phyloP scores from a whole-genome alignment of 2,888 invertebrate genomes.

The Drosophila borealis region DNA sequence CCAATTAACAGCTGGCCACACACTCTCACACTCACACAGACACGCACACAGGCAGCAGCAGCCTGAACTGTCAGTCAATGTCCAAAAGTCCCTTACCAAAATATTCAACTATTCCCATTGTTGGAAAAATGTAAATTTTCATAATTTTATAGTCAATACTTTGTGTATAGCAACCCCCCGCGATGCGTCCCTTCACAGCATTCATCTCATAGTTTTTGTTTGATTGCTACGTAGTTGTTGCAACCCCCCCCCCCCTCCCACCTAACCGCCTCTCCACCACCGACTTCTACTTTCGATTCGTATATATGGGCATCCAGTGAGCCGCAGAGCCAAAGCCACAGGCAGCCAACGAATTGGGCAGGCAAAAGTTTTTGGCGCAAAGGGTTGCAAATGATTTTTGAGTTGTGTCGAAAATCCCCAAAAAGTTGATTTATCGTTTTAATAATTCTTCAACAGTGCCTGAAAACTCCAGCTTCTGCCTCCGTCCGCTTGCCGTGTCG shows the following conservation, averaged over 20 bases:
- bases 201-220: slow-evolving; percentile 52
- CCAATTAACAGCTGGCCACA: slow-evolving; percentile 55
- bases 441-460: slow-evolving; percentile 72
- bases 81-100: slow-evolving; percentile 37
- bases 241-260: not conserved
- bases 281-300: not conserved
- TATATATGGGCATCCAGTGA: slow-evolving; percentile 4
- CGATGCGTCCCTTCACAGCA: not conserved
- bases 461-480: not conserved
- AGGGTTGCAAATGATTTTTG: slow-evolving; percentile 79
- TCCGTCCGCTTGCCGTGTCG: not conserved
- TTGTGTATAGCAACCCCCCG: slow-evolving; percentile 8
- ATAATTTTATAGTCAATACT: slow-evolving; percentile 75
- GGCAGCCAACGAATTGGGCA: slow-evolving; percentile 53
- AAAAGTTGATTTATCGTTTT: slow-evolving; percentile 82
- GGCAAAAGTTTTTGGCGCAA: slow-evolving; percentile 60
- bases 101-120: slow-evolving; percentile 51
- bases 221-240: slow-evolving; percentile 46
- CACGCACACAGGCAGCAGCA: slow-evolving; percentile 4
- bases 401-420: slow-evolving; percentile 73
- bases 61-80: slow-evolving; percentile 55
- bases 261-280: not conserved
- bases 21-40: slow-evolving; percentile 8
- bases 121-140: slow-evolving; percentile 75
- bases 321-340: slow-evolving; percentile 33